These are phyloP conservation scores for Nebria salina DNA, from an alignment of 2,888 invertebrate genomes.

Conservation along the genomic window DNA sequence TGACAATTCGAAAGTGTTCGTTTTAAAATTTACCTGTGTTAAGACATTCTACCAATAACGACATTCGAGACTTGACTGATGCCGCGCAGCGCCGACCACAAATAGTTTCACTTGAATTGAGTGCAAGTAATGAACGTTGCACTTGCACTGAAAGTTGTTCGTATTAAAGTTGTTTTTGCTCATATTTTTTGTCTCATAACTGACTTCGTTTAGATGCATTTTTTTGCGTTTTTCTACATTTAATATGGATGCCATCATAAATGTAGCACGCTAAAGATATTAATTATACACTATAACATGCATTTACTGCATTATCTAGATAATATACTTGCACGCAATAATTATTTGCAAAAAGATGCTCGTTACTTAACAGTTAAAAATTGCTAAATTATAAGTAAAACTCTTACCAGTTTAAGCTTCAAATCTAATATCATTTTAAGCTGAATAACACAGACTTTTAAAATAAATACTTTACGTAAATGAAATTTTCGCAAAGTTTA, in stretches of 20 bases:
- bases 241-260: not conserved
- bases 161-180: not conserved
- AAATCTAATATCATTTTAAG: too few relatives aligned
- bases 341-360: not conserved
- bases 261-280: conserved; percentile 14
- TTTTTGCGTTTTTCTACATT: not conserved
- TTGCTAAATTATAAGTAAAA: not conserved
- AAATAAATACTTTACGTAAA: too few relatives aligned
- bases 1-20: conserved; percentile 13
- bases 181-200: not conserved
- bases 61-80: not conserved
- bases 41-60: conserved; percentile 3
- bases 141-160: conserved; percentile 18
- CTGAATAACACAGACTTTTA: too few relatives aligned
- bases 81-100: not conserved
- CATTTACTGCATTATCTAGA: not conserved
- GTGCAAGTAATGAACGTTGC: conserved; percentile 4
- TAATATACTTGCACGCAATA: conserved; percentile 2
- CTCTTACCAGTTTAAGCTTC: too few relatives aligned
- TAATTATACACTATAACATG: conserved; percentile 13
- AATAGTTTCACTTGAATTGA: conserved; percentile 2
- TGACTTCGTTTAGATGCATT: conserved; percentile 5
- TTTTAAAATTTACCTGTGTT: conserved; percentile 7
- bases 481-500: too few relatives aligned
- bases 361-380: not conserved